A percentile compares a stretch with the other conserved stretches of the same genome.
Conservation (phyloP, 2,888 invertebrate species). For the Ichneumoninae sp. region DNA sequence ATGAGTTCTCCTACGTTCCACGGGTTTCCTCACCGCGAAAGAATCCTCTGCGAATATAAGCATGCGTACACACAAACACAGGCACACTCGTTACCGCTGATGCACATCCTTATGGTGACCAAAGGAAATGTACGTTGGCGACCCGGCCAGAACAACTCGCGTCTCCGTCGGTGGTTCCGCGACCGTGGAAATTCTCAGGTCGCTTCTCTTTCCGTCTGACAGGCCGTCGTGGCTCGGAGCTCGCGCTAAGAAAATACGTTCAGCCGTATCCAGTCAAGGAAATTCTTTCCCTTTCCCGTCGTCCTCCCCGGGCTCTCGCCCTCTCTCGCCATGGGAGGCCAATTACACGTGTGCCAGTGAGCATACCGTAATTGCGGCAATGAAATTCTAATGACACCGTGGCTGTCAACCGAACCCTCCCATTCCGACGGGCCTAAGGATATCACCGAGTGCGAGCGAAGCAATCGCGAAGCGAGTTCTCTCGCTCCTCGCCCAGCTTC, state of each 20-base stretch:
- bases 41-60: slow-evolving; percentile 51
- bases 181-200: slow-evolving; percentile 60
- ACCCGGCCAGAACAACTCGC: slow-evolving; percentile 32
- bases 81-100: slow-evolving; percentile 32
- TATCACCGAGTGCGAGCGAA: slow-evolving; percentile 47
- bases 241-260: slow-evolving; percentile 64
- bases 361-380: slow-evolving; percentile 76
- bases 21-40: slow-evolving; percentile 60
- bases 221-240: slow-evolving; percentile 38
- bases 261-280: slow-evolving; percentile 45
- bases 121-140: slow-evolving; percentile 41
- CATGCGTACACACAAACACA: slow-evolving; percentile 23
- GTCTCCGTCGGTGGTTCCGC: slow-evolving; percentile 63
- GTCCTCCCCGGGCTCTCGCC: slow-evolving; percentile 24
- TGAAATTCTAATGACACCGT: slow-evolving; percentile 81
- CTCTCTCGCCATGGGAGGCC: slow-evolving; percentile 76
- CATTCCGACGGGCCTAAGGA: slow-evolving; percentile 31
- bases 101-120: slow-evolving; percentile 40
- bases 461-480: slow-evolving; percentile 51
- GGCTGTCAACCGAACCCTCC: slow-evolving; percentile 71
- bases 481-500: slow-evolving; percentile 57
- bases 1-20: slow-evolving; percentile 60
- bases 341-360: slow-evolving; percentile 76
- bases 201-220: slow-evolving; percentile 47
- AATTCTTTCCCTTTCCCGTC: slow-evolving; percentile 62